A percentile compares a stretch with the other conserved stretches of the same genome.
These are phyloP conservation scores for Punctoribates punctum DNA, from an alignment of 2,888 invertebrate genomes.

Conservation along the genomic window DNA sequence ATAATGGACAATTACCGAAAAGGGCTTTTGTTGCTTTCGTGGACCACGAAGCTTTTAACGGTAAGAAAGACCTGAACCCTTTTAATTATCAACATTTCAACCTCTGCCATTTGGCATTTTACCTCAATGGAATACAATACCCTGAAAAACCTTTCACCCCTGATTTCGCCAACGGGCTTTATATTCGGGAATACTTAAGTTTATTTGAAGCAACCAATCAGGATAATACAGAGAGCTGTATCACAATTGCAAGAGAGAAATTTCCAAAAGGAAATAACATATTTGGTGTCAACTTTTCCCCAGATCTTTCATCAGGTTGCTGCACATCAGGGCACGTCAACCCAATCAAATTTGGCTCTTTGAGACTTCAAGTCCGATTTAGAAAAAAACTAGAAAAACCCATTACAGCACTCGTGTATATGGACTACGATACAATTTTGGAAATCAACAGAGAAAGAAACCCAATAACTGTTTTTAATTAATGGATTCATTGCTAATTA, in stretches of 20 bases:
- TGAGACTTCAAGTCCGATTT: slow-evolving; percentile 24
- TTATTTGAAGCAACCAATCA: slow-evolving; percentile 10
- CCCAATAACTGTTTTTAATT: not conserved
- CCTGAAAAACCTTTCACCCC: not conserved
- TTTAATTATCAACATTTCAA: slow-evolving; percentile 1
- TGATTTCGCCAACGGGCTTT: not conserved
- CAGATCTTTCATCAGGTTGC: slow-evolving; percentile 31
- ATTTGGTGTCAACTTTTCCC: slow-evolving; percentile 29
- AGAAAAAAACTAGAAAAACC: not conserved
- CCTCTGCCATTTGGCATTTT: not conserved
- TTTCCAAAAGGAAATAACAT: not conserved
- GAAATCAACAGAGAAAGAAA: slow-evolving; percentile 7
- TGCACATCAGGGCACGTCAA: not conserved
- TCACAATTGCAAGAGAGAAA: not conserved
- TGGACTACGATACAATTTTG: slow-evolving; percentile 17
- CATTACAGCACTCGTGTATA: slow-evolving; percentile 1
- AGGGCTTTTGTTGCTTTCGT: slow-evolving; percentile 17
- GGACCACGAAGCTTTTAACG: slow-evolving; percentile 29
- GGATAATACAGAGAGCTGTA: not conserved
- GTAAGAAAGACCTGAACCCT: slow-evolving; percentile 16
- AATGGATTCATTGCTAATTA: slow-evolving; percentile 7
- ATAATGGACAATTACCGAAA: slow-evolving; percentile 24
- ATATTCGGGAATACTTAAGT: not conserved
- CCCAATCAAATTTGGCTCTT: slow-evolving; percentile 3
- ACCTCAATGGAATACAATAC: not conserved